Conservation (phyloP, 1,140 invertebrate genomes). For the Elymnias hypermnestra region DNA sequence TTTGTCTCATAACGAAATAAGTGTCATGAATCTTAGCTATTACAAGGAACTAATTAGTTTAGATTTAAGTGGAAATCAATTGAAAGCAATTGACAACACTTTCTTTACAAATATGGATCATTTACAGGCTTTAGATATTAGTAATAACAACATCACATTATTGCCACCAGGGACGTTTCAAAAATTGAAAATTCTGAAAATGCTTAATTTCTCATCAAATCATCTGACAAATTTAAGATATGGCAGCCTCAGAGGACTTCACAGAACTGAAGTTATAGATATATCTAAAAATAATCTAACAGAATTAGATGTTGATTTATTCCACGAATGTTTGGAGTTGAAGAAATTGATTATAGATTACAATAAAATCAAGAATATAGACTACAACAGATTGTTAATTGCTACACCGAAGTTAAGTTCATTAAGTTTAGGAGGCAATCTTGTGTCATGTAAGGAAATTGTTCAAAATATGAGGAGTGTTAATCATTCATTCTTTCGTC, state of each 20-base stretch:
- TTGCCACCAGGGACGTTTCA: constrained; percentile 52
- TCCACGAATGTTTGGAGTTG: constrained; percentile 51
- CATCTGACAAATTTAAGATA: constrained; percentile 37
- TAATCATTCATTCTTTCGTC: constrained; percentile 23
- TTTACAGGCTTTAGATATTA: constrained; percentile 46
- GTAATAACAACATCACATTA: constrained; percentile 37
- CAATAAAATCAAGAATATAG: constrained; percentile 43
- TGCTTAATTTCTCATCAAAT: constrained; percentile 54
- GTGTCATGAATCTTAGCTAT: constrained; percentile 35
- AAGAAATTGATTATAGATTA: constrained; percentile 50
- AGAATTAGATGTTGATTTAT: constrained; percentile 43
- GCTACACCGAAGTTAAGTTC: constrained; percentile 34
- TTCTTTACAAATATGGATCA: constrained; percentile 33
- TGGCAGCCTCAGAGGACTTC: constrained; percentile 47
- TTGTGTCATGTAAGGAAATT: constrained; percentile 50
- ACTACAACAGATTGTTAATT: constrained; percentile 37
- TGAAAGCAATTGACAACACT: constrained; percentile 32
- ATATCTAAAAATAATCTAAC: constrained; percentile 47
- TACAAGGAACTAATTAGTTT: constrained; percentile 41
- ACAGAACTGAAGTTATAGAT: constrained; percentile 45
- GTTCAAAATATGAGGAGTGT: constrained; percentile 35
- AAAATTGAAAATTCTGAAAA: constrained; percentile 42
- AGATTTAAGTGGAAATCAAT: constrained; percentile 41
- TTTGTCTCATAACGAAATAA: constrained; percentile 41
- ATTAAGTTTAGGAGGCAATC: constrained; percentile 58